Evolutionary conservation across 1,140 invertebrate species (phyloP).

Genomic region (Drosophila seguyi): DNA sequence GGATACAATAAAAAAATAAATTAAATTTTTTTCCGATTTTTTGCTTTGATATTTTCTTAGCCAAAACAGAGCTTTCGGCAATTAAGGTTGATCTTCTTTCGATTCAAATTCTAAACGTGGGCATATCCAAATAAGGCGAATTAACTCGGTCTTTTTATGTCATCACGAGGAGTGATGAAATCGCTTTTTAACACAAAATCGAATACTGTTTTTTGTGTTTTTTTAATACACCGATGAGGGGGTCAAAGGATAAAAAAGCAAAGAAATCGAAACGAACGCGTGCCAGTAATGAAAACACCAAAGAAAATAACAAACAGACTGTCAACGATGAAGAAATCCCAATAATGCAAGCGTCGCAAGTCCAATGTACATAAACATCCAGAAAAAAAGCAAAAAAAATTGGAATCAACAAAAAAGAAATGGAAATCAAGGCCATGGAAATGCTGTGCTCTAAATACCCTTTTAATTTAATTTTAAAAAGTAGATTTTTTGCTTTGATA

Average conservation of each 20-base stretch:
- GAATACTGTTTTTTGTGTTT: neutral
- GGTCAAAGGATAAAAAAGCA: constrained; percentile 26
- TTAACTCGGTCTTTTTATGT: constrained; percentile 10
- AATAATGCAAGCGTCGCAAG: constrained; percentile 43
- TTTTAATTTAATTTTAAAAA: neutral
- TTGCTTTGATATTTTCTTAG: constrained; percentile 27
- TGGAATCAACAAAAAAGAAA: constrained; percentile 13
- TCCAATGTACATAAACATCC: constrained; percentile 17
- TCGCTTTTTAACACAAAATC: neutral
- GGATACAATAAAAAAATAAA: constrained; percentile 18
- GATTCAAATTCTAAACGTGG: constrained; percentile 37
- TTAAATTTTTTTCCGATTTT: constrained; percentile 28
- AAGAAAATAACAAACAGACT: constrained; percentile 20
- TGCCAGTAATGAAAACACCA: constrained; percentile 29
- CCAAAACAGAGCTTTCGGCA: constrained; percentile 28
- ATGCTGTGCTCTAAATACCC: neutral
- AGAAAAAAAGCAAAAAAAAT: constrained; percentile 7
- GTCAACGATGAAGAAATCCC: constrained; percentile 37
- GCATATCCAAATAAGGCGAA: constrained; percentile 34
- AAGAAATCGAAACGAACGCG: constrained; percentile 24
- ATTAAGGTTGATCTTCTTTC: constrained; percentile 8
- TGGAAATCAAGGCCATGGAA: neutral
- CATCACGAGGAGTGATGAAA: constrained; percentile 1
- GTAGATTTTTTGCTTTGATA: no score
- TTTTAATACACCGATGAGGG: constrained; percentile 2